Evolutionary conservation across 2,797 vertebrate species (phyloP).

Genomic region (Esox masquinongy): DNA sequence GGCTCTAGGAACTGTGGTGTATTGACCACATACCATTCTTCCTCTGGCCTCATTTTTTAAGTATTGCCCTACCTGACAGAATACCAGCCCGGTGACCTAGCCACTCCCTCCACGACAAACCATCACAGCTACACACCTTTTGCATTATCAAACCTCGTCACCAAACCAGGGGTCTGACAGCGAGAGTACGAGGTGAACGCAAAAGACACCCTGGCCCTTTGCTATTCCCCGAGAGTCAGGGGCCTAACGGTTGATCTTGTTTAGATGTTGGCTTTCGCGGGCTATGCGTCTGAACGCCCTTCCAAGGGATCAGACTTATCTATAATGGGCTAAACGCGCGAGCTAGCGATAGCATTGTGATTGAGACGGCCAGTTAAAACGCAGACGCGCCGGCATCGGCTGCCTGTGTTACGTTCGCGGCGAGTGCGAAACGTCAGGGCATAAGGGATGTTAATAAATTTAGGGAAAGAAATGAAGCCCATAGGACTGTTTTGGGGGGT

Average conservation of each 20-base stretch:
- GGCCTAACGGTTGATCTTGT: slow-evolving; percentile 55
- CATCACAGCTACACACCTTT: not conserved
- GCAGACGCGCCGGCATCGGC: not conserved
- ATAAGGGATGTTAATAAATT: slow-evolving; percentile 31
- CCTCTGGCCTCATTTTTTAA: too few species aligned
- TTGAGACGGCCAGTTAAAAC: not conserved
- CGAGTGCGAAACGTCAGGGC: not conserved
- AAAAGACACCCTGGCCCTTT: slow-evolving; percentile 31
- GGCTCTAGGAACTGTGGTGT: too few species aligned
- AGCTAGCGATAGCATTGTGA: slow-evolving; percentile 37
- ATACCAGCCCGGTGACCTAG: not conserved
- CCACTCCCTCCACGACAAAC: not conserved
- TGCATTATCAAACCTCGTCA: not conserved
- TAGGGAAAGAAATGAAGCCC: slow-evolving; percentile 26
- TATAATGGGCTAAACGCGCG: slow-evolving; percentile 49
- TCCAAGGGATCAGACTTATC: slow-evolving; percentile 54
- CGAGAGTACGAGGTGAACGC: not conserved
- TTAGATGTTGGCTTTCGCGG: slow-evolving; percentile 45
- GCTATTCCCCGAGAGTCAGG: slow-evolving; percentile 52
- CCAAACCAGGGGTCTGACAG: not conserved
- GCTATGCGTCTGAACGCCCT: slow-evolving; percentile 54
- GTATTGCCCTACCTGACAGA: too few species aligned
- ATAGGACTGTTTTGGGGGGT: not conserved
- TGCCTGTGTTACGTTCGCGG: slow-evolving; percentile 22
- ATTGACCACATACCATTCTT: too few species aligned